phyloP scores from a whole-genome alignment of 2,888 invertebrate genomes.

The Rhyacophila evoluta region DNA sequence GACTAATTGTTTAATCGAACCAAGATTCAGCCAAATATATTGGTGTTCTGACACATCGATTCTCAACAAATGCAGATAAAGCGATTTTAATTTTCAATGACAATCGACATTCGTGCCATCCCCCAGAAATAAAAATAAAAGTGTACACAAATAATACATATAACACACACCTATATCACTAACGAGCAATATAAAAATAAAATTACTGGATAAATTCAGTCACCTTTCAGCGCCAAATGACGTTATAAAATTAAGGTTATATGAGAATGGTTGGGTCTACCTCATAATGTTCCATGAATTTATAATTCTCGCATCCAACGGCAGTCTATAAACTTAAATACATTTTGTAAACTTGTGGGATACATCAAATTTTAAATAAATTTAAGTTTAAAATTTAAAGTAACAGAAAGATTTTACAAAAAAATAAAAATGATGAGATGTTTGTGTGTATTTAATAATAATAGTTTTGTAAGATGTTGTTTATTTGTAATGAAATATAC shows the following conservation, averaged over 20 bases:
- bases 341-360: too few relatives aligned
- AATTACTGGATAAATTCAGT: not conserved
- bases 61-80: not conserved
- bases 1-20: not conserved
- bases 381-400: too few relatives aligned
- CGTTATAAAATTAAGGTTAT: not conserved
- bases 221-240: conserved; percentile 6
- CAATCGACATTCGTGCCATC: not conserved
- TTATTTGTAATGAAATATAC: too few relatives aligned
- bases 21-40: not conserved
- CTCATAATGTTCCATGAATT: not conserved
- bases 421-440: too few relatives aligned
- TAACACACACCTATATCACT: not conserved
- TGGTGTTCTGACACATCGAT: not conserved
- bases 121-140: not conserved
- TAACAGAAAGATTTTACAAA: too few relatives aligned
- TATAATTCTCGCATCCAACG: not conserved
- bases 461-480: too few relatives aligned
- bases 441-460: too few relatives aligned
- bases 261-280: not conserved
- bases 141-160: not conserved
- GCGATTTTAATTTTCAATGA: not conserved
- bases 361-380: too few relatives aligned
- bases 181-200: not conserved
- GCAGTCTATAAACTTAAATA: not conserved